These are phyloP conservation scores for Blastobasis adustella DNA, from an alignment of 2,888 invertebrate genomes.

Conservation along the genomic window DNA sequence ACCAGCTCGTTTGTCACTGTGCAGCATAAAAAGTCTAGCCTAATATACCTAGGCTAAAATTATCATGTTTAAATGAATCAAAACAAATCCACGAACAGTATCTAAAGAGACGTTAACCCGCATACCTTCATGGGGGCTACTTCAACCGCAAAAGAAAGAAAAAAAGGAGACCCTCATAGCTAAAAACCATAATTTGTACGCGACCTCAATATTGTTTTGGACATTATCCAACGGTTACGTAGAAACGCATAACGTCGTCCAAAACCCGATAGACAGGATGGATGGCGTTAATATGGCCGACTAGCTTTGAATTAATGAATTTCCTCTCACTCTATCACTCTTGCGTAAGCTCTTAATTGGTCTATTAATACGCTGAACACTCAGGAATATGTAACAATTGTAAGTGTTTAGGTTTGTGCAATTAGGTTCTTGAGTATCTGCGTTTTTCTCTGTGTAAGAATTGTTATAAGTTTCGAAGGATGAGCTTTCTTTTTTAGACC, in stretches of 20 bases:
- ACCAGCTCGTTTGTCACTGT: too few relatives aligned
- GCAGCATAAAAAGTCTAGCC: too few relatives aligned
- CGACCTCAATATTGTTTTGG: neutral
- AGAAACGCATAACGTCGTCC: neutral
- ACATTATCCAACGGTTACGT: neutral
- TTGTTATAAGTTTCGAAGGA: too few relatives aligned
- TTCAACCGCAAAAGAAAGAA: neutral
- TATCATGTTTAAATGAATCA: too few relatives aligned
- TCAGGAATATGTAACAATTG: too few relatives aligned
- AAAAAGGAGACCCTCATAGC: neutral
- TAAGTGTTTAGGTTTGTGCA: too few relatives aligned
- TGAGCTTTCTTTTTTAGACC: too few relatives aligned
- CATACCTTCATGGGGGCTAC: neutral
- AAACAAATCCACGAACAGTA: too few relatives aligned
- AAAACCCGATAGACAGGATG: neutral
- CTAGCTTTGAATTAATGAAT: neutral
- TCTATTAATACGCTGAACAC: neutral
- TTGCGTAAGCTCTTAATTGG: neutral
- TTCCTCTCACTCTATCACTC: neutral
- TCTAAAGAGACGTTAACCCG: neutral
- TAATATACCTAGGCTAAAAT: too few relatives aligned
- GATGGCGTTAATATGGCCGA: neutral
- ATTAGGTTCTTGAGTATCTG: too few relatives aligned
- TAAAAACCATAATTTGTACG: conserved; percentile 1
- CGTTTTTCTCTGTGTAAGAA: too few relatives aligned